Evolutionary conservation across 2,797 vertebrate species (phyloP), one percentile per base, ranked within the genome.

Genomic region (Rhinogobio ventralis): DNA sequence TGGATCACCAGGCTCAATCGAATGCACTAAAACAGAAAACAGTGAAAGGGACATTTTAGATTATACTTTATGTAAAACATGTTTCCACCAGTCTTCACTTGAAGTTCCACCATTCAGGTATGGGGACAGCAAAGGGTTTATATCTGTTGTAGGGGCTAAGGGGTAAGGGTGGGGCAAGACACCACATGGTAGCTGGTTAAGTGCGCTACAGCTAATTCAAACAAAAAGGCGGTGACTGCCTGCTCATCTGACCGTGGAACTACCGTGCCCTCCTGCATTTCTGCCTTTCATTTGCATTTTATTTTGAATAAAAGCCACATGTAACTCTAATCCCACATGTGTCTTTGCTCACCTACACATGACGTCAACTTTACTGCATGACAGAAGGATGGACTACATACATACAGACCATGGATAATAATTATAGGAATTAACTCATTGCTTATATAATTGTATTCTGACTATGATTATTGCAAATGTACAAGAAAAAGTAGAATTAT

Each of bases 1-100:
- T 90, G 97, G 97, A 91, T 99, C 98, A 87, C 98, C 98, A 53
- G 97, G 97, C 91, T 99, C 98, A 92, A 94, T 88, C 2, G 94
- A 91, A 88, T 92, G 90, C 87, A 94, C 98, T 99, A 90, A 73
- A 96, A 89, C 64, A 90, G 23, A 75, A 42, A 81, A 20, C 60
- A 82, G 81, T 79, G 17, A 25, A 60, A 60, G 55, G 10, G n/a
- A 72, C 46, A 76, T 36, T 39, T 60, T 62, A 62, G 36, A 42
- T 62, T 28, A 62, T 25, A 23, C 14, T 42, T 77, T 30, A 45
- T 23, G 3, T 55, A 25, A 39, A 60, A 39, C 10, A 33, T 15
- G 20, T 36, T n/a, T 57, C n/a, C 11, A 36, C 51, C 46, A 23
- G 13, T 81, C 73, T 81, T 73, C 30, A 30, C 10, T 15, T 57